A percentile compares a stretch with the other conserved stretches of the same genome.
Evolutionary conservation across 2,888 invertebrate species (phyloP).

Genomic region (Drosophila hamatofila): DNA sequence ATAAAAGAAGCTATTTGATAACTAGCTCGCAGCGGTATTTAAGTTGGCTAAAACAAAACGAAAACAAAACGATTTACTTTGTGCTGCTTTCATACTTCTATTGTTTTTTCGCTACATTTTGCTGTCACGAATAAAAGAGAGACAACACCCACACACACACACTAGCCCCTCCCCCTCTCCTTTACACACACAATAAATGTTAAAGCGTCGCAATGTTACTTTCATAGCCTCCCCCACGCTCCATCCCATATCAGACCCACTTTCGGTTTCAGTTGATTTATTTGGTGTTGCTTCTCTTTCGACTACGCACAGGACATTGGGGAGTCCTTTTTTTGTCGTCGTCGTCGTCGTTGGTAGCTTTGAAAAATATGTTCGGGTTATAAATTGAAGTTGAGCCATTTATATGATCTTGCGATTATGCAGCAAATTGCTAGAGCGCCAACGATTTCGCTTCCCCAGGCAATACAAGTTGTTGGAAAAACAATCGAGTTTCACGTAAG

Average conservation of each 20-base stretch:
- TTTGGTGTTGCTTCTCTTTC: constrained; percentile 61
- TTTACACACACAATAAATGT: constrained; percentile 43
- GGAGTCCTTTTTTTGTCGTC: constrained; percentile 37
- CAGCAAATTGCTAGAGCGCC: constrained; percentile 61
- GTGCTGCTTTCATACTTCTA: constrained; percentile 33
- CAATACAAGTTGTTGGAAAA: constrained; percentile 17
- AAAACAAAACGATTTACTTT: constrained; percentile 41
- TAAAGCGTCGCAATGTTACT: constrained; percentile 56
- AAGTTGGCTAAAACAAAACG: constrained; percentile 5
- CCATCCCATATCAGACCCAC: constrained; percentile 28
- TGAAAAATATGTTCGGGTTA: constrained; percentile 71
- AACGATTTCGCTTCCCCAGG: constrained; percentile 21
- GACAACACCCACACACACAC: constrained; percentile 42
- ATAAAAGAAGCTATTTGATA: background rate
- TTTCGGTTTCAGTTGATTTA: constrained; percentile 74
- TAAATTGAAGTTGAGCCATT: constrained; percentile 79
- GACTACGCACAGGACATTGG: constrained; percentile 52
- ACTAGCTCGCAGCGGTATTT: constrained; percentile 25
- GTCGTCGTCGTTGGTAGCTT: constrained; percentile 13
- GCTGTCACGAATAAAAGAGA: constrained; percentile 63
- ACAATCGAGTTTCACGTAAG: background rate
- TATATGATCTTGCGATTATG: constrained; percentile 77
- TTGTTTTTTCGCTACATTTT: constrained; percentile 44
- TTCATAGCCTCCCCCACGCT: background rate
- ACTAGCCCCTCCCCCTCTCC: constrained; percentile 11